Evolutionary conservation across 2,113 vertebrate genomes (phyloP).

Genomic region (Solea solea): DNA sequence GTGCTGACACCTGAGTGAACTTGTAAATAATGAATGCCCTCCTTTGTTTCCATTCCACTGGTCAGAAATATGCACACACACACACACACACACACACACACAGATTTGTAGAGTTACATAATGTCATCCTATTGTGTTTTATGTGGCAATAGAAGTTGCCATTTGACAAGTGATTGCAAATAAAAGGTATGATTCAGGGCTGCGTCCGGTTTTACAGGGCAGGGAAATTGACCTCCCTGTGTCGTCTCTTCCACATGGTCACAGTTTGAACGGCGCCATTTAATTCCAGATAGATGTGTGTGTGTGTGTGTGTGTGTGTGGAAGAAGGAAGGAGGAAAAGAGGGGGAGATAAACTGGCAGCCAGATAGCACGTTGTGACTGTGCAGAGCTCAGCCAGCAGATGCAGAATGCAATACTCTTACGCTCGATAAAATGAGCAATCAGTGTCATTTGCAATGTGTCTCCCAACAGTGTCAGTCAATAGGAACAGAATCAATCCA

Average conservation of each 20-base stretch:
- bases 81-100: constrained; percentile 18
- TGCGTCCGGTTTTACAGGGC: constrained; percentile 55
- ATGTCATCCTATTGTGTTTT: constrained; percentile 50
- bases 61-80: constrained; percentile 37
- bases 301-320: constrained; percentile 11
- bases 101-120: constrained; percentile 32
- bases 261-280: constrained; percentile 41
- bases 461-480: constrained; percentile 41
- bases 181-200: constrained; percentile 8
- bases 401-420: constrained; percentile 53
- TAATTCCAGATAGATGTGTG: constrained; percentile 46
- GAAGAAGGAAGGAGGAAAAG: constrained; percentile 27
- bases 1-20: constrained; percentile 62
- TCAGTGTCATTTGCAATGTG: constrained; percentile 57
- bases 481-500: constrained; percentile 33
- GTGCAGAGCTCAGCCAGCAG: constrained; percentile 47
- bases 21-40: constrained; percentile 63
- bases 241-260: constrained; percentile 18
- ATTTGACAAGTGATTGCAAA: constrained; percentile 55
- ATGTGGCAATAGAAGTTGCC: constrained; percentile 47
- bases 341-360: constrained; percentile 13
- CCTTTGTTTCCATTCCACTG: constrained; percentile 57
- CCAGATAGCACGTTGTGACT: constrained; percentile 38
- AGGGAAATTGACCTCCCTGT: constrained; percentile 41
- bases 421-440: constrained; percentile 67